Base-by-base conservation (phyloP, 1,140 invertebrate genomes). In the Drosophila sp. region DNA sequence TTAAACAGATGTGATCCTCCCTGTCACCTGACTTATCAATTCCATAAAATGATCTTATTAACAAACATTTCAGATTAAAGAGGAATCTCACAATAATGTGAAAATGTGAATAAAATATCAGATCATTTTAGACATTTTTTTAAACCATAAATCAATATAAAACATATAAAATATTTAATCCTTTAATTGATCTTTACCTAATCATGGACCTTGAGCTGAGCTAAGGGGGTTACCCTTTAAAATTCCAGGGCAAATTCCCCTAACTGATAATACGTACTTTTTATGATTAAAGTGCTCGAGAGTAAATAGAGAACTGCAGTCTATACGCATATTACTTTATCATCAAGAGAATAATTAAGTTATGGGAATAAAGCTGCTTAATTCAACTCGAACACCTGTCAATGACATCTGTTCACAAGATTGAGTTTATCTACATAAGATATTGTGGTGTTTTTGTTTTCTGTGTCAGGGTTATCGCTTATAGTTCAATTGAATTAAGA, bases 1-100 rank as follows among this genome's bases (percentile, higher is more conserved):
- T 62, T 72, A 61, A 77, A 56, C 67, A 72, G 29, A 53, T 78
- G 61, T 77, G 76, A 29, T 66, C 66, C 71, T 29, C 46, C 58
- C 74, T 32, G 21, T 18, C 46, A 50, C 46, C 25, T 6, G 5
- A 16, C 46, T 59, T 77, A 64, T 77, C 66, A 77, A 64, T 54
- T 38, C 34, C 36, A 40, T 56, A 25, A 56, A 40, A 18, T 25
- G n/a, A 41, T 54, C 38, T 27, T 18, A 57, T 9, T 14, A 29
- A 29, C 38, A 57, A 57, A 57, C 38, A 25, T 14, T 41, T 16
- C 3, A 27, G 54, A 40, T 13, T 21, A 50, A 50, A 50, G 46
- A 50, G 46, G 46, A 25, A 48, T 1, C 45, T n/a, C n/a, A n/a
- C n/a, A n/a, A n/a, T n/a, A n/a, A n/a, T n/a, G n/a, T n/a, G n/a